Conservation (phyloP, 2,888 invertebrate species). For the Anorthoa munda region DNA sequence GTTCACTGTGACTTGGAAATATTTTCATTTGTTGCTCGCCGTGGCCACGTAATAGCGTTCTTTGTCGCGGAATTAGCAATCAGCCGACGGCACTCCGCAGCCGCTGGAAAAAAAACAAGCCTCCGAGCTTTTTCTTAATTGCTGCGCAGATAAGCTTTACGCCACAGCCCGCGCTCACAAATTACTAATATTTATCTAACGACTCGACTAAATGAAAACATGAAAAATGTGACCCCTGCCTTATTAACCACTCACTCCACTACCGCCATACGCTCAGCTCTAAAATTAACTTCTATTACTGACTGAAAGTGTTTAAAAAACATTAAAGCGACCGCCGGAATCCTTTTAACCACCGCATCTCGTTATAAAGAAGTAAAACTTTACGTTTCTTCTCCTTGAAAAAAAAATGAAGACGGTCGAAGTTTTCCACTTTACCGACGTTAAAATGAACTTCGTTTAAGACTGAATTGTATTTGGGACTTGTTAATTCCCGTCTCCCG, state of each 20-base stretch:
- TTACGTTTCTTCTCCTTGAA: constrained; percentile 77
- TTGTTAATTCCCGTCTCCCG: constrained; percentile 88
- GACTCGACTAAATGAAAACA: constrained; percentile 80
- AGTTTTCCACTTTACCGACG: constrained; percentile 88
- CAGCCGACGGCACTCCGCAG: constrained; percentile 75
- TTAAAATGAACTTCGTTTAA: constrained; percentile 88
- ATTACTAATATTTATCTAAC: constrained; percentile 85
- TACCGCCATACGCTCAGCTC: constrained; percentile 61
- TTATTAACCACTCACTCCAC: constrained; percentile 34
- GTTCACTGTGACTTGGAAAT: constrained; percentile 69
- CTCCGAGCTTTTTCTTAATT: constrained; percentile 85
- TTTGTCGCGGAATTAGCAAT: constrained; percentile 89
- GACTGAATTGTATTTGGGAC: constrained; percentile 89
- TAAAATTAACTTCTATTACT: constrained; percentile 71
- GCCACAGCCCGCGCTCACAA: constrained; percentile 78
- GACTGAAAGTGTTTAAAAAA: constrained; percentile 64
- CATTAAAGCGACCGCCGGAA: constrained; percentile 67
- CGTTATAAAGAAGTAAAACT: constrained; percentile 83
- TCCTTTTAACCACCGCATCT: constrained; percentile 78
- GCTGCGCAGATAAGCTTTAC: constrained; percentile 83
- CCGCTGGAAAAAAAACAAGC: constrained; percentile 78
- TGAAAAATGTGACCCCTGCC: constrained; percentile 71
- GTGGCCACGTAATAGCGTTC: constrained; percentile 82
- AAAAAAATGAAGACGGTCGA: constrained; percentile 80
- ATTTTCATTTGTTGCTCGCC: constrained; percentile 80